Evolutionary conservation across 2,888 invertebrate species (phyloP), one percentile per base, ranked within the genome.

Genomic region (Ectobius pallidus): DNA sequence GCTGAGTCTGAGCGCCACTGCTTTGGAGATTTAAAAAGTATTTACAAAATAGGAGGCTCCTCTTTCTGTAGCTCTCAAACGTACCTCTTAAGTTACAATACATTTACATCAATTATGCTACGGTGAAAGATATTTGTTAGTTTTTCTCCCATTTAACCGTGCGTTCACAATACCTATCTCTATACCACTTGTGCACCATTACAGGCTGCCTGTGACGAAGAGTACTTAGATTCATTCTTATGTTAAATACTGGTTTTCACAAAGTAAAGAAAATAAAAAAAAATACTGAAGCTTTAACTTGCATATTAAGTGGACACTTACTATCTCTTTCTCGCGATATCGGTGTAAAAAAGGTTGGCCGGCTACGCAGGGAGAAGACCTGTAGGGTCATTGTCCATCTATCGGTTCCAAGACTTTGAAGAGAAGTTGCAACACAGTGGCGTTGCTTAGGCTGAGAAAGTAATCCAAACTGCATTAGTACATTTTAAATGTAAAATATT

Each of bases 211-310:
- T n/a, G n/a, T n/a, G n/a, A n/a, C 34, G 11, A 11, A 7, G 34
- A 32, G 58, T 32, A 58, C 58, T 30, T 58, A 58, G 58, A 58
- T 58, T 30, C 65, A 46, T 65, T 65, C 44, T 65, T 65, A 44
- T 46, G 65, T 65, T 65, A 46, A 65, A 65, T 65, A 44, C 62
- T 58, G 58, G 39, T 62, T 62, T 62, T 62, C 62, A 39, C 22
- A 27, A 46, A 65, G 46, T 20, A 22, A 65, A 65, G 42, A 65
- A 65, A 61, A 61, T n/a, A n/a, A n/a, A n/a, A 16, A 58, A 58
- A 58, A 58, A 11, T n/a, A 58, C 25, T 30, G 30, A 58, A 25
- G 65, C 46, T 65, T 46, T 30, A 65, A 65, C 65, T 44, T 65
- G 65, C 65, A 65, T 65, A 65, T 65, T 65, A 65, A 65, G 65